Conservation (phyloP, 1,140 invertebrate species). For the Trissolcus basalis region DNA sequence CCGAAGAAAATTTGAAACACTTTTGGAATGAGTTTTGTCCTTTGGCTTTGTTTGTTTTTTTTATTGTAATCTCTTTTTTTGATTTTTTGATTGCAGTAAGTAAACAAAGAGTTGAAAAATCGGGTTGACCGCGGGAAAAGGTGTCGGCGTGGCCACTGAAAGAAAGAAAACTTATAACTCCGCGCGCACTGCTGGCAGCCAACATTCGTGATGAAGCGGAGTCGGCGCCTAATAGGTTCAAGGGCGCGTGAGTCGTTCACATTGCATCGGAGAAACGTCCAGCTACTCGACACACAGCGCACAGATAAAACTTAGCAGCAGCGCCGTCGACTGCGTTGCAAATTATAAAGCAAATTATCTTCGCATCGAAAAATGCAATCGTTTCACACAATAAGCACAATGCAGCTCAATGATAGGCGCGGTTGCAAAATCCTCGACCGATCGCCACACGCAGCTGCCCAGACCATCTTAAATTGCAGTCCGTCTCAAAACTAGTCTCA, state of each 20-base stretch:
- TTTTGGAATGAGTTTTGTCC: too few species aligned
- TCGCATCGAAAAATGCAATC: constrained; percentile 57
- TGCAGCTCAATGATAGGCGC: constrained; percentile 47
- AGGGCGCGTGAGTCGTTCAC: constrained; percentile 64
- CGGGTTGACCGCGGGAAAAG: constrained; percentile 12
- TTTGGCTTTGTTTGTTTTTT: too few species aligned
- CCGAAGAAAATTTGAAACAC: too few species aligned
- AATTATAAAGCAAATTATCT: constrained; percentile 58
- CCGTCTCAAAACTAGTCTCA: too few species aligned
- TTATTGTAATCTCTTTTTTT: not conserved
- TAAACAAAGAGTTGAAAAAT: not conserved
- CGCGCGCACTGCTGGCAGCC: constrained; percentile 49
- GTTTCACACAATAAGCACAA: constrained; percentile 54
- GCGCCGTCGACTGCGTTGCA: constrained; percentile 43
- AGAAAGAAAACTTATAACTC: constrained; percentile 54
- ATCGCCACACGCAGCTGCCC: constrained; percentile 23
- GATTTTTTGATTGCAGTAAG: not conserved
- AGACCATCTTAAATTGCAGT: constrained; percentile 20
- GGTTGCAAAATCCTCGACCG: constrained; percentile 38
- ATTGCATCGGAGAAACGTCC: constrained; percentile 61
- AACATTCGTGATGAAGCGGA: constrained; percentile 59
- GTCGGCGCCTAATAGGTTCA: constrained; percentile 65
- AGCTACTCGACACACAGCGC: constrained; percentile 58
- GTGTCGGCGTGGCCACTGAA: constrained; percentile 32
- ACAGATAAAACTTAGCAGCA: constrained; percentile 60